Base-by-base conservation (phyloP, 2,113 vertebrate species). In the Astatoreochromis straeleni region DNA sequence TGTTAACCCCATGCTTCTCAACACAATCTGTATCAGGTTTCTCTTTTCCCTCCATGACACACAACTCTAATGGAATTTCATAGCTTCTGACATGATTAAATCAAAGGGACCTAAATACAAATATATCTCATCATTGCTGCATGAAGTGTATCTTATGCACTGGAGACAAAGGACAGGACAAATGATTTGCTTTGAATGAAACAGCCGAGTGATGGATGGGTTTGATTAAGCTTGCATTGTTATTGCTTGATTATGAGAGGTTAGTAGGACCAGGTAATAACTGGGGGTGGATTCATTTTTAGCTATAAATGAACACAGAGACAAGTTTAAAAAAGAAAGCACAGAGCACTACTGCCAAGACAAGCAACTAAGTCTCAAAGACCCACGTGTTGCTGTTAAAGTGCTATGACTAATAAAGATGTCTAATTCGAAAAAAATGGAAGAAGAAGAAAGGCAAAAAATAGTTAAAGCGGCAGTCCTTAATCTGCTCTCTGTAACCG, bases 191-290 rank as follows among this genome's bases (percentile, higher is more conserved):
- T 84, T 81, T 49, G 57, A 87, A 89, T 49, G 14, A 16, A 85
- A 84, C 45, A 63, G 45, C 29, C 9, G 55, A 33, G 51, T 80
- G 63, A 88, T 54, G 35, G 57, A 85, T 11, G 60, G 29, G 51
- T 53, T 92, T 87, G 75, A 91, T 89, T 83, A 57, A 31, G 78
- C 81, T 85, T 78, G 38, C 35, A 58, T 92, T 83, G 51, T 88
- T 89, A 91, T 90, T 89, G 86, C 75, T 84, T 87, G 70, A 87
- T 92, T 85, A 57, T 38, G 35, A 47, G 14, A n/a, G 49, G 55
- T 57, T 79, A 85, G 87, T 81, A 75, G 65, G 55, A 81, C 14
- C 26, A 55, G 70, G 24, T 45, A 55, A 85, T 75, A 54, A 68
- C 31, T 47, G 45, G 7, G 47, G 26, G 10, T 21, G 10, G 49